These are phyloP conservation scores for Hypomecis punctinalis DNA, from an alignment of 2,888 invertebrate genomes.

Conservation along the genomic window DNA sequence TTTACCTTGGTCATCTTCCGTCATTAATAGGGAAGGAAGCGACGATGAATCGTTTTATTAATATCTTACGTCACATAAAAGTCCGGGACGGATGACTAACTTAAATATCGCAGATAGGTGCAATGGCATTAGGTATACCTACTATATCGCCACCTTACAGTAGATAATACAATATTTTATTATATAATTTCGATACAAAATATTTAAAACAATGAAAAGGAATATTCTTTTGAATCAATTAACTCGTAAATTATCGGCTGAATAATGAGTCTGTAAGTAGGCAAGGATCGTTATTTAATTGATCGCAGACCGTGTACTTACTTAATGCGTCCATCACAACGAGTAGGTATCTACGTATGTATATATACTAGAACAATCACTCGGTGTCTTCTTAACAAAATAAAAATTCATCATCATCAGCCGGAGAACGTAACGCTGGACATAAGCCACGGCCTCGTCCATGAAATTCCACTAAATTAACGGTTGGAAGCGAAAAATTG, in stretches of 20 bases:
- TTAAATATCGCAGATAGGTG: constrained; percentile 12
- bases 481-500: too few relatives aligned
- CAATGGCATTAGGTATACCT: background rate
- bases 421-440: too few relatives aligned
- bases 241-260: constrained; percentile 1
- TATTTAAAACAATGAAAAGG: background rate
- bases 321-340: too few relatives aligned
- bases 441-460: too few relatives aligned
- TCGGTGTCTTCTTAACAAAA: too few relatives aligned
- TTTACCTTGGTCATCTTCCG: constrained; percentile 37
- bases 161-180: too few relatives aligned
- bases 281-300: constrained; percentile 15
- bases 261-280: constrained; percentile 12
- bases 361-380: too few relatives aligned
- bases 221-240: background rate
- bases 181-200: too few relatives aligned
- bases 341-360: too few relatives aligned
- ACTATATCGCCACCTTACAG: constrained; percentile 6
- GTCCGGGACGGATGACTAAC: constrained; percentile 34
- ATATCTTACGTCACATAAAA: constrained; percentile 40
- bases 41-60: constrained; percentile 46
- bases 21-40: constrained; percentile 43
- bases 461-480: too few relatives aligned
- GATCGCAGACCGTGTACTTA: background rate
- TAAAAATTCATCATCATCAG: background rate